Conservation (phyloP, 2,797 vertebrate genomes). For the Sebastes wilsoni region DNA sequence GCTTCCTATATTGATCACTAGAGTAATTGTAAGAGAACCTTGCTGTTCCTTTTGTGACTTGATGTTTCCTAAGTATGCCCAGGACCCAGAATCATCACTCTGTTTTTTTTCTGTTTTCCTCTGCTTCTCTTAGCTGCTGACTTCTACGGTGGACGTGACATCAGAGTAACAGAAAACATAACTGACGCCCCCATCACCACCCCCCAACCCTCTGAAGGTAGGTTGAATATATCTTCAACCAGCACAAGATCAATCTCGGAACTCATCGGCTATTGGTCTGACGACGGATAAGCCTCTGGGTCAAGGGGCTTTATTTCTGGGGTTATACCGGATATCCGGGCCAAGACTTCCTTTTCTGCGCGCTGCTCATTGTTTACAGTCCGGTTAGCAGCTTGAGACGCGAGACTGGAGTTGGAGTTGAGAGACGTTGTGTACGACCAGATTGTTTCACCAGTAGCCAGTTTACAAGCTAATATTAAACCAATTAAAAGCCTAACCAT, state of each 20-base stretch:
- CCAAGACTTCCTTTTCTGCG: too few relatives aligned
- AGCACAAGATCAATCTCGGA: neutral
- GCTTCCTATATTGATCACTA: neutral
- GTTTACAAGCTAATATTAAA: too few relatives aligned
- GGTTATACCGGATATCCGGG: too few relatives aligned
- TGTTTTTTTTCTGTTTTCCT: neutral
- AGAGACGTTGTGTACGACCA: too few relatives aligned
- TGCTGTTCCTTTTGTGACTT: conserved; percentile 28
- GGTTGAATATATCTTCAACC: conserved; percentile 18
- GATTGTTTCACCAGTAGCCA: too few relatives aligned
- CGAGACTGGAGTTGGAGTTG: too few relatives aligned
- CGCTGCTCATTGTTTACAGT: too few relatives aligned
- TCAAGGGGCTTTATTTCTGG: too few relatives aligned
- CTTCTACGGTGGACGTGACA: conserved; percentile 22
- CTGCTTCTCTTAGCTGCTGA: conserved; percentile 49
- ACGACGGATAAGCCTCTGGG: too few relatives aligned
- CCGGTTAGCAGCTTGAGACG: too few relatives aligned
- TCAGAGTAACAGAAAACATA: conserved; percentile 65
- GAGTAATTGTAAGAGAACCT: neutral
- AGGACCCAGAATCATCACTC: neutral
- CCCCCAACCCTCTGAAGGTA: conserved; percentile 84
- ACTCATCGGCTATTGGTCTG: too few relatives aligned
- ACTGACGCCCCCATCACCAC: conserved; percentile 14
- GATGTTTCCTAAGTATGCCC: conserved; percentile 32
- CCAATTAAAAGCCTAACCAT: too few relatives aligned